Conservation (phyloP, 2,888 invertebrate genomes). For the Agriopis leucophaearia region DNA sequence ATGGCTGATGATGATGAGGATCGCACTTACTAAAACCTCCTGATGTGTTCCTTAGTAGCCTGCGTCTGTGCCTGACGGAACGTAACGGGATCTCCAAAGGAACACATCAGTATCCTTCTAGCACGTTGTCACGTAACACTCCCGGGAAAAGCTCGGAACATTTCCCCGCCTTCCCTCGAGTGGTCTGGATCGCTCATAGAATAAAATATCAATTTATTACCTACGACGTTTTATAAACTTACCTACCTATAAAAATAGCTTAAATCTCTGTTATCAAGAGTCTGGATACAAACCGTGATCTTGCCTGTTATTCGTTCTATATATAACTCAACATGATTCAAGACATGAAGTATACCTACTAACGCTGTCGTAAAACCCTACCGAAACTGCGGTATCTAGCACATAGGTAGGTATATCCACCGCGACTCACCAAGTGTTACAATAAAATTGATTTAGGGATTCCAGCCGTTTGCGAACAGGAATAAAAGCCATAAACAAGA, state of each 20-base stretch:
- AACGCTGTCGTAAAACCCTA: conserved; percentile 18
- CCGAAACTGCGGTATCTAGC: background rate
- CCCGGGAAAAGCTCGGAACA: no score
- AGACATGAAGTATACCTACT: background rate
- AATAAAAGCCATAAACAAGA: conserved; percentile 23
- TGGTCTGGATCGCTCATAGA: no score
- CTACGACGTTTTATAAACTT: no score
- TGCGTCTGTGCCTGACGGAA: no score
- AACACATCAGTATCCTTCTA: no score
- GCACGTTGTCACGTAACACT: no score
- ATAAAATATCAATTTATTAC: no score
- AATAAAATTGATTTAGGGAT: conserved; percentile 30
- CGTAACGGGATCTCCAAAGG: no score
- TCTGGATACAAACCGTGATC: background rate
- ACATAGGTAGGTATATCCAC: background rate
- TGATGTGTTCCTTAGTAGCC: no score
- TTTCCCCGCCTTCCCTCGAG: no score
- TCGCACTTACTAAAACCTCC: no score
- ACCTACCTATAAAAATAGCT: background rate
- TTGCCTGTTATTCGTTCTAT: conserved; percentile 9
- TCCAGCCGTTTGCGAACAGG: conserved; percentile 4
- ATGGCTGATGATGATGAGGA: no score
- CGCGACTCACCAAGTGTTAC: conserved; percentile 18
- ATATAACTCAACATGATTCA: conserved; percentile 5
- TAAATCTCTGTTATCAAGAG: background rate